A percentile compares a stretch with the other conserved stretches of the same genome.
Evolutionary conservation across 2,888 invertebrate species (phyloP).

Genomic region (Pyrrhosoma nymphula): DNA sequence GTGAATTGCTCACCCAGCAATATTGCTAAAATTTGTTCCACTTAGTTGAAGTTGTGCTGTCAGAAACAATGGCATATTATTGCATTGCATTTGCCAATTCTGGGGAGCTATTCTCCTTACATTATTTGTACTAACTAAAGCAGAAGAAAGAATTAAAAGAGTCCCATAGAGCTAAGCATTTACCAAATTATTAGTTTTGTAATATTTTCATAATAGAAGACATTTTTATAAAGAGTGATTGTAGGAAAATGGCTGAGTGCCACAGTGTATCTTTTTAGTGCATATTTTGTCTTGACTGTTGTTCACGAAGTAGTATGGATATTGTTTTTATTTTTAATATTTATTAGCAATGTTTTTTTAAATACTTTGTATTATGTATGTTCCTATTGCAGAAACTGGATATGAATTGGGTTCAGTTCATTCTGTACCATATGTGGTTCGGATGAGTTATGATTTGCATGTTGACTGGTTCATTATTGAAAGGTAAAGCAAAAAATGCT

Average conservation of each 20-base stretch:
- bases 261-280: constrained; percentile 54
- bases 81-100: constrained; percentile 19
- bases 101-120: neutral
- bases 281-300: constrained; percentile 56
- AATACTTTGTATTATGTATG: constrained; percentile 45
- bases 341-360: constrained; percentile 45
- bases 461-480: constrained; percentile 12
- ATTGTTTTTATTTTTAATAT: constrained; percentile 50
- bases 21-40: neutral
- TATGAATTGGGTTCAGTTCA: constrained; percentile 11
- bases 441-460: neutral
- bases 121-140: constrained; percentile 34
- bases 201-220: constrained; percentile 66
- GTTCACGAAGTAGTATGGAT: constrained; percentile 1
- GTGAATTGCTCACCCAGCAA: constrained; percentile 24
- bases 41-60: constrained; percentile 12
- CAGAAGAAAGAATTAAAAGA: constrained; percentile 16
- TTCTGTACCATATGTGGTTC: neutral
- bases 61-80: neutral
- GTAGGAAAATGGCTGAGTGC: constrained; percentile 44
- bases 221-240: constrained; percentile 65
- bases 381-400: constrained; percentile 48
- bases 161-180: constrained; percentile 64
- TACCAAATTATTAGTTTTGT: constrained; percentile 66
- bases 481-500: neutral